A percentile compares a stretch with the other conserved stretches of the same genome.
These are phyloP conservation scores for Alviniconcha marisindica DNA, from an alignment of 1,140 invertebrate genomes.

Conservation along the genomic window DNA sequence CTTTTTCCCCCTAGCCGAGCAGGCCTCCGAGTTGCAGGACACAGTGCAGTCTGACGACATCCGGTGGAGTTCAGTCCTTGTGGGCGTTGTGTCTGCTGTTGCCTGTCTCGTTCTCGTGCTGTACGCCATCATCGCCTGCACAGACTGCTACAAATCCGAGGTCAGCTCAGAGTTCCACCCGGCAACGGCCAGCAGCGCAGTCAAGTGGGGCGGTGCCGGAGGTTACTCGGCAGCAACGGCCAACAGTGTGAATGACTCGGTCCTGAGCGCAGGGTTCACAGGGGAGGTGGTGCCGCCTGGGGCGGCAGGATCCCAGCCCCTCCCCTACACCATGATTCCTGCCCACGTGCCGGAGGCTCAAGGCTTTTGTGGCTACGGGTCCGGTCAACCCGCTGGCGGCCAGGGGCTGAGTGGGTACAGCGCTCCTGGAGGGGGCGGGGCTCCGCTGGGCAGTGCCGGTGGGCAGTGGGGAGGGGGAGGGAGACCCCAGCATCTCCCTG, in stretches of 20 bases:
- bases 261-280: constrained; percentile 26
- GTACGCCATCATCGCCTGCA: constrained; percentile 34
- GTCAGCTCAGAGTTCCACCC: constrained; percentile 47
- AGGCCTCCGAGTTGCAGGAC: no score
- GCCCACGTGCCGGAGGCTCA: constrained; percentile 27
- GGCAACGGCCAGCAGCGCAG: constrained; percentile 30
- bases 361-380: constrained; percentile 39
- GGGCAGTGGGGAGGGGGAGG: background rate
- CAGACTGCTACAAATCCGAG: constrained; percentile 51
- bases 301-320: background rate
- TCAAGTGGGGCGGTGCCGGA: constrained; percentile 38
- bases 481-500: background rate
- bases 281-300: constrained; percentile 30
- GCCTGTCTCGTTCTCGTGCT: constrained; percentile 11
- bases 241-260: constrained; percentile 1
- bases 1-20: no score
- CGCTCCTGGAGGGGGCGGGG: background rate
- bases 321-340: constrained; percentile 36
- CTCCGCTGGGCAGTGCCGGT: background rate
- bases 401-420: background rate
- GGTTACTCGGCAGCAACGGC: constrained; percentile 19
- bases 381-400: background rate
- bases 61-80: no score
- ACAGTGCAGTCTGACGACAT: no score
- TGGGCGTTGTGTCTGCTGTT: constrained; percentile 7